Evolutionary conservation across 35 echinoderm and acorn worm species (phyloP).

Genomic region (Anneissia japonica): DNA sequence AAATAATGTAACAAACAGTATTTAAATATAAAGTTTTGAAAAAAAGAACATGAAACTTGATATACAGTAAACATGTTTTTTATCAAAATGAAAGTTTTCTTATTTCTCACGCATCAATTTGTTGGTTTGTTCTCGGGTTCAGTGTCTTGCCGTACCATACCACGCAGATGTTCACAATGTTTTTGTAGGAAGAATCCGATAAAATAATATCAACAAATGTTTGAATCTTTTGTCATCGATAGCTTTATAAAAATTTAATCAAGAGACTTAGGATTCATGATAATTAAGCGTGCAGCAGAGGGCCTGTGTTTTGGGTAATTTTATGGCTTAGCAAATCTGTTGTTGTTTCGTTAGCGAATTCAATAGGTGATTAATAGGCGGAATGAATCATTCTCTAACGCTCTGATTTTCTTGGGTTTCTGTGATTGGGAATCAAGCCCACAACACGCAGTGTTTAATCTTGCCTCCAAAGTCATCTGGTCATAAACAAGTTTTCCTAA

Average conservation of each 20-base stretch:
- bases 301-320: not conserved
- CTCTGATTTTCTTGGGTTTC: not conserved
- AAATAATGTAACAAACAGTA: too few species aligned
- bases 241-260: not conserved
- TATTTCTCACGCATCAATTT: too few species aligned
- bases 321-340: not conserved
- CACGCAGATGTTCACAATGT: not conserved
- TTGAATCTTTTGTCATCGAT: not conserved
- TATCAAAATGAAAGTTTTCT: too few species aligned
- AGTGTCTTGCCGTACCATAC: too few species aligned
- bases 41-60: too few species aligned
- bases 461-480: too few species aligned
- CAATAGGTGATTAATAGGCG: not conserved
- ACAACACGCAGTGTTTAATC: not conserved
- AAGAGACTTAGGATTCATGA: not conserved
- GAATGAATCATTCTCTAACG: not conserved
- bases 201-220: not conserved
- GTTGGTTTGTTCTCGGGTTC: too few species aligned
- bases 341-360: not conserved
- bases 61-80: too few species aligned
- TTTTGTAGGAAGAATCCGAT: not conserved
- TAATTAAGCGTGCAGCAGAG: not conserved
- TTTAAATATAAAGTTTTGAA: too few species aligned
- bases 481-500: too few species aligned
- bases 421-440: not conserved